A percentile compares a stretch with the other conserved stretches of the same genome.
Evolutionary conservation across 1,140 invertebrate genomes (phyloP).

Genomic region (Drosophila baimaii): DNA sequence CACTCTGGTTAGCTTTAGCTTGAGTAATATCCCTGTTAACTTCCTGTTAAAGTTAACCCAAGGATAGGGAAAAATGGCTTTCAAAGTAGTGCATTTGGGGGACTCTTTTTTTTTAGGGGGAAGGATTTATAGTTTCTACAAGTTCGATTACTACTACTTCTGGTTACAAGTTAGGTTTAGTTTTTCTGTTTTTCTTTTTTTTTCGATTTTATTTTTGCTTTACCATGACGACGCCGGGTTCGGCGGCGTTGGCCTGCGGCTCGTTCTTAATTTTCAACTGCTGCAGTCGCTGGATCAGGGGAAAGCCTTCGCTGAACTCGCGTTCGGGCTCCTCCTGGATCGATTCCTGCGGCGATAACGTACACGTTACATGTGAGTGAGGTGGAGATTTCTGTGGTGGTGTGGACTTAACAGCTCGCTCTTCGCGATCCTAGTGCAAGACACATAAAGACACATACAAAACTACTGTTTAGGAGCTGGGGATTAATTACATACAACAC

Average conservation of each 20-base stretch:
- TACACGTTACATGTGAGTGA: conserved; percentile 83
- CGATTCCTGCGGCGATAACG: conserved; percentile 82
- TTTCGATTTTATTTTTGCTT: conserved; percentile 24
- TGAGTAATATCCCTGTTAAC: background rate
- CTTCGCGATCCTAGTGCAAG: conserved; percentile 86
- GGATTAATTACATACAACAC: conserved; percentile 80
- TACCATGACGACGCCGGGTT: conserved; percentile 76
- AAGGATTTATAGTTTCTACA: background rate
- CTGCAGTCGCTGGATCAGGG: conserved; percentile 91
- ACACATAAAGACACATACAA: conserved; percentile 84
- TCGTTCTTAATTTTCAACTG: conserved; percentile 92
- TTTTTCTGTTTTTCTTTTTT: background rate
- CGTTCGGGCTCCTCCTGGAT: conserved; percentile 85
- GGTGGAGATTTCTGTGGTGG: conserved; percentile 84
- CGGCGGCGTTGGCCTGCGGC: conserved; percentile 84
- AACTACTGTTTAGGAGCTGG: conserved; percentile 83
- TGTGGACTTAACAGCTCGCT: conserved; percentile 86
- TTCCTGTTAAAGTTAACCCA: background rate
- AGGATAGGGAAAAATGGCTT: background rate
- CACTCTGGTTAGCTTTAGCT: background rate
- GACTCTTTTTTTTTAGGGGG: background rate
- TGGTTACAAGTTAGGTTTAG: background rate
- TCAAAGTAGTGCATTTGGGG: background rate
- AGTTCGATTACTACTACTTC: background rate
- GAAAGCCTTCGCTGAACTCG: conserved; percentile 89